Evolutionary conservation across 2,888 invertebrate species (phyloP).

Genomic region (Lamproptera curius): DNA sequence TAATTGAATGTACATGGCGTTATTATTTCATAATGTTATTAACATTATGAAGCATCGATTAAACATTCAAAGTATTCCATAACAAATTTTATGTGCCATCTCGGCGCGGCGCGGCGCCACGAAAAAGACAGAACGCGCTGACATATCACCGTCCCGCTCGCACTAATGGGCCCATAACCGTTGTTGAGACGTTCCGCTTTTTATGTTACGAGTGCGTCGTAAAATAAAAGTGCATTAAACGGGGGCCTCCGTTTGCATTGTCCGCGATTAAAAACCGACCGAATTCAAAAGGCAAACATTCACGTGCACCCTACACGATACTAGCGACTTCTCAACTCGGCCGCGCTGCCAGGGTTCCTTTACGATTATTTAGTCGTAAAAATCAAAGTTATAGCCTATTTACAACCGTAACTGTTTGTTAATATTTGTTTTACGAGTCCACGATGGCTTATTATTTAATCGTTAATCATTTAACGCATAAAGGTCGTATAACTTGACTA

Average conservation of each 20-base stretch:
- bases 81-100: constrained; percentile 4
- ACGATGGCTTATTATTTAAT: constrained; percentile 73
- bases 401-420: constrained; percentile 76
- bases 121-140: constrained; percentile 34
- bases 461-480: constrained; percentile 72
- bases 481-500: constrained; percentile 40
- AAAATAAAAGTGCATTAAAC: constrained; percentile 77
- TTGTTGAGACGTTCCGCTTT: constrained; percentile 73
- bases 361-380: constrained; percentile 80
- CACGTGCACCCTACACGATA: constrained; percentile 26
- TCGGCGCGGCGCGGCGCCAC: constrained; percentile 21
- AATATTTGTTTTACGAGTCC: constrained; percentile 76
- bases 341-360: constrained; percentile 66
- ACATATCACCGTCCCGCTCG: constrained; percentile 36
- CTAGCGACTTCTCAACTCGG: constrained; percentile 42
- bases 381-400: constrained; percentile 79
- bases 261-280: constrained; percentile 61
- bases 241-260: constrained; percentile 71
- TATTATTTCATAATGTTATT: constrained; percentile 1
- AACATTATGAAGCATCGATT: constrained; percentile 32
- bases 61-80: constrained; percentile 1
- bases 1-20: neutral
- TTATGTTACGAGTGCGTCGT: constrained; percentile 74
- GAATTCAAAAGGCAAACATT: constrained; percentile 36
- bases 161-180: constrained; percentile 52